Conservation (phyloP, 2,888 invertebrate species). For the Aproaerema taeniolella region DNA sequence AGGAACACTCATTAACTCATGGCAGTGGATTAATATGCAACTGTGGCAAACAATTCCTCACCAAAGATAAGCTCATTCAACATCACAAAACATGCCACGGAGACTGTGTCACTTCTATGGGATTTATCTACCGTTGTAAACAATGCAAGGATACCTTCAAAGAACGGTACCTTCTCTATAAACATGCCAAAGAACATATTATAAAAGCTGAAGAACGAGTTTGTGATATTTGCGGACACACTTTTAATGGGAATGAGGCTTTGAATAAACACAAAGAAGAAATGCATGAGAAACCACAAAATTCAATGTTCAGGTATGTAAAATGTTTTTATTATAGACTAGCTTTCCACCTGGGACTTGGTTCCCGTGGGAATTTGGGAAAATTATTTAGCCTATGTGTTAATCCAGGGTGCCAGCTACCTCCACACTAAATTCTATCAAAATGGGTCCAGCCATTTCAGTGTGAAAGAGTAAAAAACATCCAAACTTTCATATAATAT, state of each 20-base stretch:
- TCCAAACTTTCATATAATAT: too few relatives aligned
- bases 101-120: slow-evolving; percentile 42
- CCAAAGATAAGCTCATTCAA: slow-evolving; percentile 39
- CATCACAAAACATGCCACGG: slow-evolving; percentile 50
- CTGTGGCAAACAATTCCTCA: slow-evolving; percentile 49
- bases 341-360: too few relatives aligned
- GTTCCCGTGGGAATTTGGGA: too few relatives aligned
- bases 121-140: slow-evolving; percentile 55
- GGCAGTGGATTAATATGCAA: slow-evolving; percentile 38
- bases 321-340: too few relatives aligned
- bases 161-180: slow-evolving; percentile 51
- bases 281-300: slow-evolving; percentile 39
- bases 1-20: slow-evolving; percentile 49
- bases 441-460: too few relatives aligned
- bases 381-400: too few relatives aligned
- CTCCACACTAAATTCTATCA: too few relatives aligned
- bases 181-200: slow-evolving; percentile 58
- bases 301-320: slow-evolving; percentile 44
- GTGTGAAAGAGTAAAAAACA: too few relatives aligned
- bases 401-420: too few relatives aligned
- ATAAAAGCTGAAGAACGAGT: slow-evolving; percentile 42
- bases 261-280: slow-evolving; percentile 47
- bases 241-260: slow-evolving; percentile 42
- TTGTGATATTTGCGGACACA: slow-evolving; percentile 60
- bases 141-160: slow-evolving; percentile 55